A percentile compares a stretch with the other conserved stretches of the same genome.
Evolutionary conservation across 2,113 vertebrate species (phyloP).

Genomic region (Montifringilla adamsi): DNA sequence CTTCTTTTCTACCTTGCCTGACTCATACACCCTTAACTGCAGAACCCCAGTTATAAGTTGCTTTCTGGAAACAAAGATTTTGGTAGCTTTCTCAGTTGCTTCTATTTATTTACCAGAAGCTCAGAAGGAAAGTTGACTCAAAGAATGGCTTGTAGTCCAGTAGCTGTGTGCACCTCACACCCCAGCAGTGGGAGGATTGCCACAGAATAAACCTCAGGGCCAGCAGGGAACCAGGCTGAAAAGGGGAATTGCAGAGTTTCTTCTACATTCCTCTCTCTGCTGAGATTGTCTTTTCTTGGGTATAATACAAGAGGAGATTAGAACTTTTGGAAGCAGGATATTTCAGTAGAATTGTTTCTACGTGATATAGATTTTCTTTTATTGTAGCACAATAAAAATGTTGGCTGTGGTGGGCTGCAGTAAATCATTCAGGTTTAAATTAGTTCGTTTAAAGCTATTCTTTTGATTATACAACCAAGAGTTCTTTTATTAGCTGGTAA

Average conservation of each 20-base stretch:
- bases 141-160: neutral
- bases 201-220: neutral
- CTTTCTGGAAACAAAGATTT: neutral
- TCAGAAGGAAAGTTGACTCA: neutral
- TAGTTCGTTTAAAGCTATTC: conserved; percentile 4
- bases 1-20: neutral
- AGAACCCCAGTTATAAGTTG: neutral
- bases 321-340: neutral
- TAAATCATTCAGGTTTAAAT: conserved; percentile 36
- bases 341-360: neutral
- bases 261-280: neutral
- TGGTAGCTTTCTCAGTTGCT: neutral
- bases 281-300: neutral
- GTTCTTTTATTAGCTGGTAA: conserved; percentile 42
- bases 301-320: neutral
- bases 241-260: neutral
- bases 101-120: neutral
- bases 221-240: neutral
- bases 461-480: neutral
- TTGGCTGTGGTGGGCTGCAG: neutral
- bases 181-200: neutral
- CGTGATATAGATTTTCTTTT: neutral
- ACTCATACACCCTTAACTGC: neutral
- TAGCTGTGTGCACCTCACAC: neutral
- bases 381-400: neutral